phyloP scores from a whole-genome alignment of 2,113 vertebrate genomes.

The Chaetops frenatus region DNA sequence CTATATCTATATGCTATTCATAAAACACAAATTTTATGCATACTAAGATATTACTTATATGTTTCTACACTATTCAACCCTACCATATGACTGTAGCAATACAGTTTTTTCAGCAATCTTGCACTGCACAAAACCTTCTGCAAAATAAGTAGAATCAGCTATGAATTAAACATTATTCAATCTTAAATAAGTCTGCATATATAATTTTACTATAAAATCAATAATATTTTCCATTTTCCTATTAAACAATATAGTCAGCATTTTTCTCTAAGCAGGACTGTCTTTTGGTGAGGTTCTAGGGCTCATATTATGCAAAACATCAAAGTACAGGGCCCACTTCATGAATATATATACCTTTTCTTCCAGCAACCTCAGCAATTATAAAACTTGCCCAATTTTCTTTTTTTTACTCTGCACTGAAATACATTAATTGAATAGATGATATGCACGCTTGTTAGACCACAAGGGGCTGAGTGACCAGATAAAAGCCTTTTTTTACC shows the following conservation, averaged over 20 bases:
- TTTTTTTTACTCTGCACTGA: neutral
- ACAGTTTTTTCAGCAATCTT: neutral
- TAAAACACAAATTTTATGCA: neutral
- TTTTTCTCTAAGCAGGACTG: neutral
- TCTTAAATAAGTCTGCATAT: neutral
- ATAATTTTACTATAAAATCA: constrained; percentile 34
- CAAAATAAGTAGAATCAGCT: constrained; percentile 5
- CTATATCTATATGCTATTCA: neutral
- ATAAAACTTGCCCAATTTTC: neutral
- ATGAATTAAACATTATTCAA: constrained; percentile 28
- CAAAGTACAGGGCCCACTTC: neutral
- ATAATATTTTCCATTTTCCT: constrained; percentile 4
- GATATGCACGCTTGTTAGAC: neutral
- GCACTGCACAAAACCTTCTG: neutral
- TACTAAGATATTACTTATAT: neutral
- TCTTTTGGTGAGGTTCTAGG: neutral
- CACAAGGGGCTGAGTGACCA: neutral
- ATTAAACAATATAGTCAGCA: constrained; percentile 19
- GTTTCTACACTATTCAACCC: neutral
- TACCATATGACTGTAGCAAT: neutral
- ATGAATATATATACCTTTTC: neutral
- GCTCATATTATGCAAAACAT: neutral
- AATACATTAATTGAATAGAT: neutral
- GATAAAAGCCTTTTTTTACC: neutral
- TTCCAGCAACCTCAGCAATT: constrained; percentile 20